These are phyloP conservation scores for Siniperca undulata DNA, from an alignment of 2,797 vertebrate species.

Conservation along the genomic window DNA sequence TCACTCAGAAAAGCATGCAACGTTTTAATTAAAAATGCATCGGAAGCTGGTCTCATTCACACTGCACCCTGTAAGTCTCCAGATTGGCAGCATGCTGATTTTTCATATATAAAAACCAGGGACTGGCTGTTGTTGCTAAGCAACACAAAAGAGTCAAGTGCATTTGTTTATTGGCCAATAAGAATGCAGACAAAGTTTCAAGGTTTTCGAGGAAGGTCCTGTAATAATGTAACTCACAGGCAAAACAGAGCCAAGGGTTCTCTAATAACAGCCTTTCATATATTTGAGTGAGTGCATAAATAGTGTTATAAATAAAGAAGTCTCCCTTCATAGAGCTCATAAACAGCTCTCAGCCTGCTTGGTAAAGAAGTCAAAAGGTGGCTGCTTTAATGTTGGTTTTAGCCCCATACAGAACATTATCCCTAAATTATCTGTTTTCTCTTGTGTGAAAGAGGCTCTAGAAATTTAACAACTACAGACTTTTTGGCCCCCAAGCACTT, in stretches of 20 bases:
- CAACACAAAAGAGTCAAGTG: slow-evolving; percentile 84
- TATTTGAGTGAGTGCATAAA: slow-evolving; percentile 35
- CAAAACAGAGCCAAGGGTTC: slow-evolving; percentile 25
- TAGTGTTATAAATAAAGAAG: slow-evolving; percentile 19
- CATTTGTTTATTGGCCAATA: slow-evolving; percentile 78
- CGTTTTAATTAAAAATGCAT: slow-evolving; percentile 72
- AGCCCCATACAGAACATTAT: neutral
- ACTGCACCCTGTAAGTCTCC: slow-evolving; percentile 70
- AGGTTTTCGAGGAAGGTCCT: slow-evolving; percentile 72
- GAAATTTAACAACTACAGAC: neutral
- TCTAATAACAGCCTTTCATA: slow-evolving; percentile 39
- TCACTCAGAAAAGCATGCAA: slow-evolving; percentile 47
- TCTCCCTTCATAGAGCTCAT: slow-evolving; percentile 15
- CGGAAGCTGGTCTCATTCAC: slow-evolving; percentile 67
- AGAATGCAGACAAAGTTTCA: slow-evolving; percentile 77
- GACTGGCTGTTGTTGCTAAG: slow-evolving; percentile 80
- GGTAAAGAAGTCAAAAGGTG: neutral
- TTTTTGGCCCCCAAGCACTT: slow-evolving; percentile 79
- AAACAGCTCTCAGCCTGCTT: slow-evolving; percentile 2
- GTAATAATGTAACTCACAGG: slow-evolving; percentile 53
- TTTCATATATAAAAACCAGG: slow-evolving; percentile 79
- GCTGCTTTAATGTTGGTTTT: neutral
- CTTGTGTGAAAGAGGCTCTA: neutral
- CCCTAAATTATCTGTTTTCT: neutral
- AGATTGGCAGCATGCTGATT: slow-evolving; percentile 77